These are phyloP conservation scores for Lissonota sp. DNA, from an alignment of 2,888 invertebrate genomes.

Conservation along the genomic window DNA sequence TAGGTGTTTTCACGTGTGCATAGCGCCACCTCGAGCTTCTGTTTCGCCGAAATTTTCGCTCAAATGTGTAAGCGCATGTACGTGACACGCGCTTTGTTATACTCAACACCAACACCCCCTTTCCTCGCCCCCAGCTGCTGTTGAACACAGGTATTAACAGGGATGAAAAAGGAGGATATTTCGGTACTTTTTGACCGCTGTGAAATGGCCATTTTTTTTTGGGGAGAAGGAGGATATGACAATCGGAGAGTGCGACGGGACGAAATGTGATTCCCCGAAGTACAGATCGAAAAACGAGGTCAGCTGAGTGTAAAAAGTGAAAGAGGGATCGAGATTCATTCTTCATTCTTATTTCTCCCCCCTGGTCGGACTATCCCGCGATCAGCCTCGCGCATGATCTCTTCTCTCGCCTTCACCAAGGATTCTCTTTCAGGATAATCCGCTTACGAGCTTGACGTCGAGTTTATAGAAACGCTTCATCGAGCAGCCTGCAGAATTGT, in stretches of 20 bases:
- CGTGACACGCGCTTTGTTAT: constrained; percentile 43
- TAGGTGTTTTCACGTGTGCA: constrained; percentile 54
- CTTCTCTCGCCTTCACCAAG: constrained; percentile 19
- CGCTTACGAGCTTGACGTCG: constrained; percentile 64
- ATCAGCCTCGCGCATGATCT: background rate
- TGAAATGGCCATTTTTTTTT: too few species aligned
- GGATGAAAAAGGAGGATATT: too few species aligned
- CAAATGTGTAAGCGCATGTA: constrained; percentile 50
- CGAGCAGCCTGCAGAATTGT: constrained; percentile 57
- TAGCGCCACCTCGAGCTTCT: constrained; percentile 47
- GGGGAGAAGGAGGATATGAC: too few species aligned
- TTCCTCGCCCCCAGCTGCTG: background rate
- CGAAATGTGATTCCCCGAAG: background rate
- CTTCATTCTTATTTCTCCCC: background rate
- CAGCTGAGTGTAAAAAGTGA: constrained; percentile 28
- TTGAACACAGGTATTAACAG: background rate
- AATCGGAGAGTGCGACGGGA: too few species aligned
- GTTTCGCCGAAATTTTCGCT: constrained; percentile 48
- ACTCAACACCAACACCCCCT: background rate
- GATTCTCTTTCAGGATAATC: constrained; percentile 62
- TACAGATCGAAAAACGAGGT: constrained; percentile 33
- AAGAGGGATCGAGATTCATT: constrained; percentile 13
- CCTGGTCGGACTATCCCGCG: background rate
- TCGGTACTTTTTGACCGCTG: too few species aligned
- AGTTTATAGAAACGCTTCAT: constrained; percentile 55